These are phyloP conservation scores for Parelbella ahira DNA, from an alignment of 2,888 invertebrate genomes.

Conservation along the genomic window DNA sequence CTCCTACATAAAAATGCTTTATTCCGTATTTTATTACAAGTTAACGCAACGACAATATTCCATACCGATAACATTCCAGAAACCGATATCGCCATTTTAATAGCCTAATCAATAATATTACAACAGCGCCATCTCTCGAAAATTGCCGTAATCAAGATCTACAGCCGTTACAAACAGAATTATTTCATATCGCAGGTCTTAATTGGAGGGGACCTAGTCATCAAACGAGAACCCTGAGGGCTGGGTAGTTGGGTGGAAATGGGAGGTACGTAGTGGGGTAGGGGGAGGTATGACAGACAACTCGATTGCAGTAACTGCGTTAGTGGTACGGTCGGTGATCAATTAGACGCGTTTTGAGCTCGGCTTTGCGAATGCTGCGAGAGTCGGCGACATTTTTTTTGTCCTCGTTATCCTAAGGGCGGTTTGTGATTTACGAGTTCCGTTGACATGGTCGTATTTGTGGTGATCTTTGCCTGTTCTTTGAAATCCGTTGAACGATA, in stretches of 20 bases:
- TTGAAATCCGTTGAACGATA: not conserved
- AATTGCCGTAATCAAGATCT: constrained; percentile 19
- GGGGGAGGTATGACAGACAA: constrained; percentile 16
- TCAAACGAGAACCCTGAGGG: constrained; percentile 23
- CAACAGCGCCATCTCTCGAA: constrained; percentile 13
- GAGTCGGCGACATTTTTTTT: constrained; percentile 14
- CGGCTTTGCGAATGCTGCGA: constrained; percentile 7
- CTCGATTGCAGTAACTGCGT: constrained; percentile 37
- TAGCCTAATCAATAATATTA: constrained; percentile 5
- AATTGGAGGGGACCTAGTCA: constrained; percentile 24
- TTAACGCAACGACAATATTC: too few species aligned
- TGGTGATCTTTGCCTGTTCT: not conserved
- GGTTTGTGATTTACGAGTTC: constrained; percentile 11
- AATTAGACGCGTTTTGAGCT: constrained; percentile 33
- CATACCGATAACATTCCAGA: too few species aligned
- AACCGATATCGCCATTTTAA: not conserved
- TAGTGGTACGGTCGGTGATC: constrained; percentile 33
- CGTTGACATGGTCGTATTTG: not conserved
- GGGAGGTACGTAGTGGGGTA: too few species aligned
- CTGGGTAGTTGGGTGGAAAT: constrained; percentile 2
- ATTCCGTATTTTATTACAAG: too few species aligned
- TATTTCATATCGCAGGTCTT: constrained; percentile 21
- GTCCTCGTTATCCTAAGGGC: constrained; percentile 33
- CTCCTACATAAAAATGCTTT: too few species aligned
- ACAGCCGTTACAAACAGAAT: constrained; percentile 19